A percentile compares a stretch with the other conserved stretches of the same genome.
These are phyloP conservation scores for Murina feae DNA, from an alignment of 2,113 vertebrate genomes.

Conservation along the genomic window DNA sequence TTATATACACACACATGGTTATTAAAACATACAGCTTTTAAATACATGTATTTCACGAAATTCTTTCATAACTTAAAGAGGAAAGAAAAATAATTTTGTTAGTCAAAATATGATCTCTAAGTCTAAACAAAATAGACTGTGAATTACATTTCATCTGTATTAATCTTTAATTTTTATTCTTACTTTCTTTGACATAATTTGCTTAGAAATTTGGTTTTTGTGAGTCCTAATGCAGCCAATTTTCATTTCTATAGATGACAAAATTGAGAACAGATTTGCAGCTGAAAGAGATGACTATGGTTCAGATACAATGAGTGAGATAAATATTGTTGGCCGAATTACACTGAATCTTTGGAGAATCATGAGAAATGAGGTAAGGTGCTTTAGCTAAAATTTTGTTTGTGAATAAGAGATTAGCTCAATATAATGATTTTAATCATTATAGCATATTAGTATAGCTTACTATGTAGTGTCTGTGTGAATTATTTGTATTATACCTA, in stretches of 20 bases:
- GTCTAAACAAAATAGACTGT: background rate
- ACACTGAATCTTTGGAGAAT: slow-evolving; percentile 96
- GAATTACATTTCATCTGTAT: slow-evolving; percentile 26
- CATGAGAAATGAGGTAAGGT: slow-evolving; percentile 94
- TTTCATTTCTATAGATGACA: slow-evolving; percentile 86
- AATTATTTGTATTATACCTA: slow-evolving; percentile 28
- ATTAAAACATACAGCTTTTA: background rate
- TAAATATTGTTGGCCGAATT: slow-evolving; percentile 93
- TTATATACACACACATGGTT: background rate
- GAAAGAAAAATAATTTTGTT: slow-evolving; percentile 4
- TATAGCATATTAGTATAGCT: background rate
- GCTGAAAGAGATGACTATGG: slow-evolving; percentile 94
- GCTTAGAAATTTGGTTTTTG: background rate
- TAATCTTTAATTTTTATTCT: slow-evolving; percentile 43
- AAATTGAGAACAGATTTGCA: slow-evolving; percentile 90
- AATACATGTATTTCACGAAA: background rate
- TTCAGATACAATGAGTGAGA: slow-evolving; percentile 95
- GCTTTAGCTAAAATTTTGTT: slow-evolving; percentile 31
- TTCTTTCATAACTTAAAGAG: background rate
- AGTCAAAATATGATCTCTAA: slow-evolving; percentile 13
- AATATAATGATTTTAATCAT: background rate
- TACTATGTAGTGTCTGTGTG: background rate
- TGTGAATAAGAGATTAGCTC: slow-evolving; percentile 39
- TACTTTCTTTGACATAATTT: slow-evolving; percentile 12
- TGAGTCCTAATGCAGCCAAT: slow-evolving; percentile 28